Evolutionary conservation across 2,797 vertebrate species (phyloP), one percentile per base, ranked within the genome.

Genomic region (Notoglanidium macrostoma): DNA sequence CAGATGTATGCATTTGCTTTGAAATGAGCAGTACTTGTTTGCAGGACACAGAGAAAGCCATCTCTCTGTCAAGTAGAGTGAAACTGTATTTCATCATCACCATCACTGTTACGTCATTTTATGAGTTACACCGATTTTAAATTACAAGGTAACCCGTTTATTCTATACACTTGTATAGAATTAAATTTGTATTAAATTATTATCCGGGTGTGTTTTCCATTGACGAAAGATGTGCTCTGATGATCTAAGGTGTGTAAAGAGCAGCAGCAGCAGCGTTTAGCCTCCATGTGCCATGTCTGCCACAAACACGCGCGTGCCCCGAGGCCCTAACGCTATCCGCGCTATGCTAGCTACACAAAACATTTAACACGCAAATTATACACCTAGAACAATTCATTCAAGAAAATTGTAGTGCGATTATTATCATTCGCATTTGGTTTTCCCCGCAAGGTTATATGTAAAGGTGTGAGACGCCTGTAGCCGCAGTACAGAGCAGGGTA

Each of bases 271-370:
- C 44, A 81, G 59, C 0, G 26, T 83, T 32, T 67, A 67, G n/a
- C 26, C 92, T 91, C 93, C 80, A 54, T 67, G 89, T 88, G 59
- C 61, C 10, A 32, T 51, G 61, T 89, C 87, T 44, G 86, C 87
- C 84, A 77, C 7, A 77, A 54, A 19, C 21, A 2, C 90, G 85
- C 90, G 88, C 90, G 91, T 84, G 57, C 54, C 2, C 15, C 44
- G 17, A 87, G 88, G 89, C 81, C 89, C 57, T n/a, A 32, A 21
- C 2, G 35, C 35, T 61, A 29, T 26, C 35, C 67, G 2, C n/a
- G 76, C 76, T 55, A 85, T 65, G 70, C 85, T 86, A 86, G 23
- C 74, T 6, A 1, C 55, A 23, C 32, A 55, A 32, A 59, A 29
- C n/a, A 46, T 1, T 1, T 35, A 67, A 46, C 29, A 12, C 32